A percentile compares a stretch with the other conserved stretches of the same genome.
Conservation (phyloP, 2,113 vertebrate genomes). For the Leucoraja erinaceus region DNA sequence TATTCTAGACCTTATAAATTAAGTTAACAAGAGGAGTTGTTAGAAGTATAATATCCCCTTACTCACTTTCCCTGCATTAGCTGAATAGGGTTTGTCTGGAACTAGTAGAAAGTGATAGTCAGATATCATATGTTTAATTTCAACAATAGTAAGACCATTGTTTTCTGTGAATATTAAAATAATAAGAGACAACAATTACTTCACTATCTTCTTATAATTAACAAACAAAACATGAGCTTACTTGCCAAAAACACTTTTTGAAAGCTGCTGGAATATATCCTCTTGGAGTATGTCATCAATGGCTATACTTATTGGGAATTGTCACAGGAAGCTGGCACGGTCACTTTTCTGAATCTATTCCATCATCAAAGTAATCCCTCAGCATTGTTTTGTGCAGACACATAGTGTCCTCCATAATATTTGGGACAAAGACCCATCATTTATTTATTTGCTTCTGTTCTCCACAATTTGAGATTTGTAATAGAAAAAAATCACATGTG, state of each 20-base stretch:
- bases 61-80: not conserved
- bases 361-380: too few species aligned
- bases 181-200: not conserved
- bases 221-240: not conserved
- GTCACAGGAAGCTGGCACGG: too few species aligned
- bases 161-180: not conserved
- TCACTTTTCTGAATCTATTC: too few species aligned
- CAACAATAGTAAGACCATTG: not conserved
- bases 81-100: not conserved
- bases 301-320: too few species aligned
- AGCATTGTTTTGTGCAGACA: not conserved
- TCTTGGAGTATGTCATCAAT: too few species aligned
- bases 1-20: not conserved
- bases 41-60: not conserved
- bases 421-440: too few species aligned
- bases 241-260: not conserved
- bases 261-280: too few species aligned
- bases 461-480: too few species aligned
- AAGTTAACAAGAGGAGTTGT: not conserved
- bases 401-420: too few species aligned
- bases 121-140: conserved; percentile 12
- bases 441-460: too few species aligned
- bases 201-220: conserved; percentile 1
- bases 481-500: too few species aligned
- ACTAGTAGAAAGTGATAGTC: not conserved